Evolutionary conservation across 2,888 invertebrate genomes (phyloP).

Genomic region (Beris morrisii): DNA sequence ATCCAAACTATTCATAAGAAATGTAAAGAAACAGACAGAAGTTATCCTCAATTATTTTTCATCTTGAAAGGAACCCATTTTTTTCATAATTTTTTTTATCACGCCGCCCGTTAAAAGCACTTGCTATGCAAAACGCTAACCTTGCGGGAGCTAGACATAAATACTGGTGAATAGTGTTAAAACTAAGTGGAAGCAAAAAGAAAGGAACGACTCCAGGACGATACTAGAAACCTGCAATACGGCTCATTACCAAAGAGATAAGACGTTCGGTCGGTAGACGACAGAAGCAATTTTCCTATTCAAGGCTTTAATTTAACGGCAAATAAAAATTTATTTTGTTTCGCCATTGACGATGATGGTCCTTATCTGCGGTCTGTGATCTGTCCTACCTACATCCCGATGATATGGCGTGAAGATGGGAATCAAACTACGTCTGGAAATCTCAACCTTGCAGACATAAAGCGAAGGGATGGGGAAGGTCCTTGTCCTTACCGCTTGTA

Average conservation of each 20-base stretch:
- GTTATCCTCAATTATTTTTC: too few species aligned
- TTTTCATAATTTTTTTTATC: too few species aligned
- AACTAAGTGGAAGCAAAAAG: slow-evolving; percentile 12
- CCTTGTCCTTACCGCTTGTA: neutral
- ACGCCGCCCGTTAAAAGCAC: too few species aligned
- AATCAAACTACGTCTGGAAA: too few species aligned
- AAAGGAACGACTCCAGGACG: neutral
- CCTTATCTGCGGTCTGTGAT: neutral
- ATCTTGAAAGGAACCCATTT: too few species aligned
- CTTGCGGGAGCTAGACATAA: slow-evolving; percentile 13
- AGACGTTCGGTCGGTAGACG: slow-evolving; percentile 1
- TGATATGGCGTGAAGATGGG: too few species aligned
- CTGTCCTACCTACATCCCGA: too few species aligned
- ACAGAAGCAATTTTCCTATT: slow-evolving; percentile 27
- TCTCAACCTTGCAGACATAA: too few species aligned
- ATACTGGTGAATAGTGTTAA: slow-evolving; percentile 22
- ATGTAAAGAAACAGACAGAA: too few species aligned
- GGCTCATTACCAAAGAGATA: slow-evolving; percentile 20
- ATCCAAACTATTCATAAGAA: too few species aligned
- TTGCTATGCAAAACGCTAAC: too few species aligned
- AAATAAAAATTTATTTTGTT: slow-evolving; percentile 30
- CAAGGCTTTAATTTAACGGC: slow-evolving; percentile 29
- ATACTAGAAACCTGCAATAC: slow-evolving; percentile 3
- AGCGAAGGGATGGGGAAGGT: too few species aligned
- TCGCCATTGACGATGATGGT: slow-evolving; percentile 2